Conservation (phyloP, 2,888 invertebrate species). For the Bombylius discolor region DNA sequence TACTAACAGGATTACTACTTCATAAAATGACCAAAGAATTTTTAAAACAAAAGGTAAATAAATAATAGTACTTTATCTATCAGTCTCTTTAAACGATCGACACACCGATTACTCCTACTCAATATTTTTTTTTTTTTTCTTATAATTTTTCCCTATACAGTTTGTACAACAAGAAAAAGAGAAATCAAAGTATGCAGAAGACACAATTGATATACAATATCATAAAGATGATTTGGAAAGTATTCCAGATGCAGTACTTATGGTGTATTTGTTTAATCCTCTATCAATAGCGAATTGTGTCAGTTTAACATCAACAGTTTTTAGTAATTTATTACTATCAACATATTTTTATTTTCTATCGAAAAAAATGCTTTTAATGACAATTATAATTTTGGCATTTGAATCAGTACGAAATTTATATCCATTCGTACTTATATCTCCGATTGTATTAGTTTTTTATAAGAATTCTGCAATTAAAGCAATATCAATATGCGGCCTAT, state of each 20-base stretch:
- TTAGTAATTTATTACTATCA: conserved; percentile 73
- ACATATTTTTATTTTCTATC: conserved; percentile 57
- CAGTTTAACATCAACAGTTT: conserved; percentile 78
- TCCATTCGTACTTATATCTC: conserved; percentile 70
- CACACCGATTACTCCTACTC: too few species aligned
- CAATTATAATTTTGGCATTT: conserved; percentile 58
- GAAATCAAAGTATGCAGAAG: conserved; percentile 43
- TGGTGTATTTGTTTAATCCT: conserved; percentile 79
- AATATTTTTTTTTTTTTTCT: not conserved
- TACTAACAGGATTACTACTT: conserved; percentile 62
- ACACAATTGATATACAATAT: conserved; percentile 45
- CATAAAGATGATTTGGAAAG: conserved; percentile 20
- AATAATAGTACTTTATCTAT: not conserved
- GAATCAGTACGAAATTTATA: conserved; percentile 73
- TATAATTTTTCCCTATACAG: conserved; percentile 23
- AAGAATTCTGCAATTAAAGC: conserved; percentile 8
- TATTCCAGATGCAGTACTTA: conserved; percentile 55
- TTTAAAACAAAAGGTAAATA: conserved; percentile 36
- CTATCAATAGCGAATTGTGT: conserved; percentile 76
- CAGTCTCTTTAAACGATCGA: not conserved
- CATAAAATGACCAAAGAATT: conserved; percentile 58
- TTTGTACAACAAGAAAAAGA: conserved; percentile 42
- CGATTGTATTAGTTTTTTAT: conserved; percentile 48
- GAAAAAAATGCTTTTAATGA: conserved; percentile 46
- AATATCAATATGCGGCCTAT: conserved; percentile 16